Evolutionary conservation across 1,140 invertebrate species (phyloP), one percentile per base, ranked within the genome.

Genomic region (Manduca sexta): DNA sequence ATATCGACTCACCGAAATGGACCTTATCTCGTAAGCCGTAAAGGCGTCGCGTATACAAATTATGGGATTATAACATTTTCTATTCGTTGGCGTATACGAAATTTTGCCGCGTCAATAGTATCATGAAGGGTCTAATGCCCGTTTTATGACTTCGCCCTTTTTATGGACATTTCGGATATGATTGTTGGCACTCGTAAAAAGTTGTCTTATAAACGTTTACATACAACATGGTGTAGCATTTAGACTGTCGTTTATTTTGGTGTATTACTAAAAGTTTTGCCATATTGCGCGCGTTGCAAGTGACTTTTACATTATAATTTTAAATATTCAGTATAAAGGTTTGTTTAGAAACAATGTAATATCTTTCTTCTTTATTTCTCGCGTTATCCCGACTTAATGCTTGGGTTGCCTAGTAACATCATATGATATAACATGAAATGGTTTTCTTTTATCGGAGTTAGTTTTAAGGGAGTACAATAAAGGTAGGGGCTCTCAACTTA

Each of bases 121-220:
- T 63, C 65, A 50, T 53, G 60, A 65, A 57, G 54, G 57, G 50
- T 68, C 72, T 78, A 81, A 81, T 69, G 69, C 56, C 53, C 56
- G 46, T 64, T 81, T 78, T 78, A 78, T 69, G 68, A 60, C 60
- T 48, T 50, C 48, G 56, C 51, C 57, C 64, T 59, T 65, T 75
- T 77, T 71, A 74, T 67, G 61, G 62, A 54, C 66, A 71, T 72
- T 67, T 70, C 52, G 66, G 56, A 64, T 75, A 74, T 75, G 65
- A 78, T 75, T 78, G 67, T 64, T 64, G 57, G 49, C 56, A 49
- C 46, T 57, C 61, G 44, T 64, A 61, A 65, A 60, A 47, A 57
- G 40, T 57, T 56, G 45, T 52, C 49, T 56, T 57, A 57, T 49
- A 57, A 52, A 52, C 54, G 54, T 47, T 51, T 48, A 39, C 45